A percentile compares a stretch with the other conserved stretches of the same genome.
phyloP scores from a whole-genome alignment of 1,140 invertebrate species.

The Drosophila lowei region DNA sequence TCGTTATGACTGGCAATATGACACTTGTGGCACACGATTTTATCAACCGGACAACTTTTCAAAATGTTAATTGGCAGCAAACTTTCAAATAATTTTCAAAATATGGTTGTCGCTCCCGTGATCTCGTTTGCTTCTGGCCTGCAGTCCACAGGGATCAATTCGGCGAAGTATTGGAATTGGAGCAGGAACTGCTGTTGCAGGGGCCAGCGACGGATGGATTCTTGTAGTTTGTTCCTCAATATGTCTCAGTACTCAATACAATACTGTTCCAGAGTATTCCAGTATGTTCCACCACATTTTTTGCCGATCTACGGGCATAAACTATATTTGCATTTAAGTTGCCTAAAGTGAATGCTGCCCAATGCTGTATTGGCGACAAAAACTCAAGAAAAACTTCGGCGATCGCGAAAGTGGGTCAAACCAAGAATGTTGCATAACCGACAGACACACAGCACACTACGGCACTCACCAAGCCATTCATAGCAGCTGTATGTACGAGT shows the following conservation, averaged over 20 bases:
- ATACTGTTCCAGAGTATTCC: constrained; percentile 23
- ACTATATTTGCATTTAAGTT: constrained; percentile 31
- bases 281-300: constrained; percentile 11
- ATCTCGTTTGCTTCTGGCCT: not conserved
- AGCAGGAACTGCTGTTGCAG: not conserved
- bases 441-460: constrained; percentile 23
- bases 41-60: constrained; percentile 46
- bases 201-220: not conserved
- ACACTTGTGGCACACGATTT: constrained; percentile 61
- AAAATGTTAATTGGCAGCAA: constrained; percentile 63
- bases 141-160: not conserved
- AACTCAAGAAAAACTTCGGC: constrained; percentile 43
- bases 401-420: constrained; percentile 67
- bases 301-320: constrained; percentile 5
- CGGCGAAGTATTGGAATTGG: not conserved
- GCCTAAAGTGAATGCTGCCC: constrained; percentile 67
- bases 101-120: constrained; percentile 13
- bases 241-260: too few species aligned
- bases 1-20: constrained; percentile 55
- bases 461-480: constrained; percentile 57
- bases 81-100: constrained; percentile 52
- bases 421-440: constrained; percentile 78
- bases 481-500: constrained; percentile 22
- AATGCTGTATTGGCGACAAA: constrained; percentile 50
- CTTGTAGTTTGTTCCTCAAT: too few species aligned